These are phyloP conservation scores for Musca domestica DNA, from an alignment of 1,140 invertebrate genomes.

Conservation along the genomic window DNA sequence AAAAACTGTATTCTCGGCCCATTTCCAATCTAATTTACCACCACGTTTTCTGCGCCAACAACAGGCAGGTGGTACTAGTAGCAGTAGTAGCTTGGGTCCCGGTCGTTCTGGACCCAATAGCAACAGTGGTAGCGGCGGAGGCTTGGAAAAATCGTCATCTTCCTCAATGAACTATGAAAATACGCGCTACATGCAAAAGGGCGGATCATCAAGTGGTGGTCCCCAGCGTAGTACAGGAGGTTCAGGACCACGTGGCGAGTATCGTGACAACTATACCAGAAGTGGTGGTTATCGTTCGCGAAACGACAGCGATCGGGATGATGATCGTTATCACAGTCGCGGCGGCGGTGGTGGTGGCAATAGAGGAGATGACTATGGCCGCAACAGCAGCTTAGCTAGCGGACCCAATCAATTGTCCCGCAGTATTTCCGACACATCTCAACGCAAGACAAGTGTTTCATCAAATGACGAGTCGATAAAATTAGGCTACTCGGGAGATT, in stretches of 20 bases:
- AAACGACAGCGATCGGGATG: slow-evolving; percentile 45
- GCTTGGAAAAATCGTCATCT: slow-evolving; percentile 54
- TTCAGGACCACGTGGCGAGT: slow-evolving; percentile 37
- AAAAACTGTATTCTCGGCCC: slow-evolving; percentile 63
- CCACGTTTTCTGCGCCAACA: slow-evolving; percentile 82
- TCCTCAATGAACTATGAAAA: slow-evolving; percentile 55
- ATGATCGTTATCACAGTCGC: slow-evolving; percentile 31
- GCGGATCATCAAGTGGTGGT: slow-evolving; percentile 24
- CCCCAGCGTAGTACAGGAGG: slow-evolving; percentile 18
- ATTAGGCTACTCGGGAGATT: slow-evolving; percentile 22
- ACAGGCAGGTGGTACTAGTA: slow-evolving; percentile 40
- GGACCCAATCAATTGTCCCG: slow-evolving; percentile 38
- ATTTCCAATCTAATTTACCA: slow-evolving; percentile 77
- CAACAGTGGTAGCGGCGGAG: slow-evolving; percentile 30
- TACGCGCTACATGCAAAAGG: slow-evolving; percentile 48
- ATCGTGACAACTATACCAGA: slow-evolving; percentile 37
- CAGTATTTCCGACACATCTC: slow-evolving; percentile 52
- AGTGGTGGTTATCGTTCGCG: slow-evolving; percentile 44
- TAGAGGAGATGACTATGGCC: slow-evolving; percentile 36
- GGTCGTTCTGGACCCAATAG: slow-evolving; percentile 42
- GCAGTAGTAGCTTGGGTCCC: slow-evolving; percentile 31
- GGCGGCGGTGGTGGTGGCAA: slow-evolving; percentile 30
- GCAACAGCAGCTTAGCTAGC: slow-evolving; percentile 25
- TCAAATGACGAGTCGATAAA: slow-evolving; percentile 42
- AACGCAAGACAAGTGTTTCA: slow-evolving; percentile 50